Conservation (phyloP, 2,113 vertebrate species). For the Ornithorhynchus anatinus region DNA sequence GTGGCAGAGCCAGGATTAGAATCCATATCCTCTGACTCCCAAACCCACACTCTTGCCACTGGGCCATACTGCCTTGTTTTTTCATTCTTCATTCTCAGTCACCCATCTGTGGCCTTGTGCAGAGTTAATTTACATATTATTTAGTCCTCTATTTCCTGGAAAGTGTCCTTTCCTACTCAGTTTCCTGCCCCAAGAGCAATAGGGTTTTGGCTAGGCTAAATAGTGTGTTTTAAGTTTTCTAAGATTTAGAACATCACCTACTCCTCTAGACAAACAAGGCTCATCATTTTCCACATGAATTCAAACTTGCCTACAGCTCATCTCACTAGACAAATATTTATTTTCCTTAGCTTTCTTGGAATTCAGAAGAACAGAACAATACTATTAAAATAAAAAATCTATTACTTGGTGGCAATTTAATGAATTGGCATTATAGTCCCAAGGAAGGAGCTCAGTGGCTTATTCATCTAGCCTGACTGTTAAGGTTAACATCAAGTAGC, state of each 20-base stretch:
- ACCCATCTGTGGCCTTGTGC: too few species aligned
- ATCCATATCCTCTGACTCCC: too few species aligned
- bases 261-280: not conserved
- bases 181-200: not conserved
- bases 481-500: constrained; percentile 39
- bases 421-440: constrained; percentile 33
- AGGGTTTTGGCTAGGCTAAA: constrained; percentile 26
- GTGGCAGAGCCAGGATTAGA: too few species aligned
- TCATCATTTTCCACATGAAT: constrained; percentile 16
- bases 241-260: not conserved
- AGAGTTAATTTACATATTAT: too few species aligned
- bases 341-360: constrained; percentile 41
- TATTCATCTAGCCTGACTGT: constrained; percentile 33
- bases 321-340: constrained; percentile 34
- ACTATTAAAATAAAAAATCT: constrained; percentile 41
- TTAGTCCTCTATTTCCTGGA: not conserved
- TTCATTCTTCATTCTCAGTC: too few species aligned
- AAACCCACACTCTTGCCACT: too few species aligned
- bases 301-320: constrained; percentile 11
- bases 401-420: constrained; percentile 46
- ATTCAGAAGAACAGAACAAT: constrained; percentile 3
- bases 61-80: too few species aligned
- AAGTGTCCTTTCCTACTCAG: not conserved
- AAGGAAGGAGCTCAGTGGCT: constrained; percentile 18
- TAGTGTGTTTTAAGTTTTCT: not conserved